Percentiles rank a stretch among this genome's conserved stretches.
Evolutionary conservation across 2,797 vertebrate species (phyloP).

Genomic region (Enteromius argenteus): DNA sequence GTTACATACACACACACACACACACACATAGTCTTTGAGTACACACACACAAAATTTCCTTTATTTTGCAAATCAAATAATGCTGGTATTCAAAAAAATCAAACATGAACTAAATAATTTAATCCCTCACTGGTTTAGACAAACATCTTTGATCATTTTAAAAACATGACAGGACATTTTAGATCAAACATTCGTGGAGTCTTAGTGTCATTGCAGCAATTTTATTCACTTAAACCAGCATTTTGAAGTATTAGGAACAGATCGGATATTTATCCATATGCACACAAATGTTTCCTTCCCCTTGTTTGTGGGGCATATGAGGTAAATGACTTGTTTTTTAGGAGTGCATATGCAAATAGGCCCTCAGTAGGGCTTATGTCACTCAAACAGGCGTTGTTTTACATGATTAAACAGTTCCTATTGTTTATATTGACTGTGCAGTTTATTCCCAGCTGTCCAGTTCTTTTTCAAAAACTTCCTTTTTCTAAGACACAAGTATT

Average conservation of each 20-base stretch:
- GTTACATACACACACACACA: too few relatives aligned
- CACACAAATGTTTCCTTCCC: background rate
- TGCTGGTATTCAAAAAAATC: background rate
- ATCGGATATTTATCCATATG: background rate
- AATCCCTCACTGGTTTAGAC: background rate
- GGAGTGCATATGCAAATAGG: conserved; percentile 51
- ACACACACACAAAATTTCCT: background rate
- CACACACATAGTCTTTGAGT: too few relatives aligned
- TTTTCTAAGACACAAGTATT: conserved; percentile 63
- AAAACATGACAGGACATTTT: background rate
- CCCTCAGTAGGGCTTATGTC: conserved; percentile 42
- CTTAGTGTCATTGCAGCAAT: background rate
- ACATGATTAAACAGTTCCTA: conserved; percentile 54
- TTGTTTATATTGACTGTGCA: conserved; percentile 59
- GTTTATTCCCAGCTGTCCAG: conserved; percentile 70
- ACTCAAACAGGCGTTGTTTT: conserved; percentile 46
- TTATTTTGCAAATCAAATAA: background rate
- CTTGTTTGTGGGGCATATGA: conserved; percentile 9
- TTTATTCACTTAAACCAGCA: conserved; percentile 8
- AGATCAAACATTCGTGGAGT: background rate
- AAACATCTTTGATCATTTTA: conserved; percentile 7
- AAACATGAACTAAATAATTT: background rate
- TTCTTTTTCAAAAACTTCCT: conserved; percentile 62
- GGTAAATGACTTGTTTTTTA: conserved; percentile 50
- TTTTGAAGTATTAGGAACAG: conserved; percentile 14